These are phyloP conservation scores for Clarias pachynema DNA, from an alignment of 2,797 vertebrate genomes.

Conservation along the genomic window DNA sequence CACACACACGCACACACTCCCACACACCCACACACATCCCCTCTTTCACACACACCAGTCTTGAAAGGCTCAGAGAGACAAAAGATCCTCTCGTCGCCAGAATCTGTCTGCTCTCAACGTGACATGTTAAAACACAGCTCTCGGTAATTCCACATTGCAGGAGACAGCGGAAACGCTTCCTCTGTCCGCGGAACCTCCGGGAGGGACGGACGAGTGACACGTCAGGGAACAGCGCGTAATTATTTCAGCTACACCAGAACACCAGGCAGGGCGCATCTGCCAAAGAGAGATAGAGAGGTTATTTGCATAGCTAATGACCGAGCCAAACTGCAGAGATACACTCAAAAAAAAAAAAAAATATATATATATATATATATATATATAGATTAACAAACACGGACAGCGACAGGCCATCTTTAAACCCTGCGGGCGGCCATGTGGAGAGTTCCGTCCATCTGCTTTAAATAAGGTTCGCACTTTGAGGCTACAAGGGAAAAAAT, in stretches of 20 bases:
- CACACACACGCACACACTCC: constrained; percentile 37
- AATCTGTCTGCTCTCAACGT: constrained; percentile 68
- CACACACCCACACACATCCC: constrained; percentile 53
- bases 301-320: constrained; percentile 81
- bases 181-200: constrained; percentile 53
- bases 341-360: constrained; percentile 64
- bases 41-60: constrained; percentile 44
- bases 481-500: background rate
- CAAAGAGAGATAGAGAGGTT: constrained; percentile 73
- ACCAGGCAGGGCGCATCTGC: constrained; percentile 66
- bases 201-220: constrained; percentile 68
- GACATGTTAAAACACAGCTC: constrained; percentile 71
- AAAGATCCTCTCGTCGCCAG: constrained; percentile 60
- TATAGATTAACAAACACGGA: constrained; percentile 58
- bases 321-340: constrained; percentile 68
- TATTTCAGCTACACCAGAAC: constrained; percentile 72
- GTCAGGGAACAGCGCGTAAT: constrained; percentile 72
- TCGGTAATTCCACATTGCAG: constrained; percentile 66
- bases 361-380: no score
- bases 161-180: constrained; percentile 66
- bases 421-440: background rate
- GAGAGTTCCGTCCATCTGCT: constrained; percentile 1
- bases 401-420: constrained; percentile 40
- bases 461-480: background rate
- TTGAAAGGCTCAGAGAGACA: constrained; percentile 29